Evolutionary conservation across 2,888 invertebrate species (phyloP), one percentile per base, ranked within the genome.

Genomic region (Drosophila macrothrix): DNA sequence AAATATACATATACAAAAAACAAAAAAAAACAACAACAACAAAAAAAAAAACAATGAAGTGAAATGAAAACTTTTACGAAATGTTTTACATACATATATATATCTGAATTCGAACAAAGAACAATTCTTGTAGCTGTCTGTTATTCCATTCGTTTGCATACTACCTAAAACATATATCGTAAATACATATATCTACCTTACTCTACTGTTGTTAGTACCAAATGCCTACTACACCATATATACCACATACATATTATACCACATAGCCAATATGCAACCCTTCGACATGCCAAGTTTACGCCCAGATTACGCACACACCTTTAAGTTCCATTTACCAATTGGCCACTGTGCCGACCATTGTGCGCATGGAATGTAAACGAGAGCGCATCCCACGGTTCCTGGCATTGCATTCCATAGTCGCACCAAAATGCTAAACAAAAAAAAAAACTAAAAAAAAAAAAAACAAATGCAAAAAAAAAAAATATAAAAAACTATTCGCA

Each of bases 41-140:
- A 22, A 76, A 31, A 39, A 25, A 25, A 9, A 49, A 39, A 37
- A 33, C 14, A 41, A 66, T 66, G 14, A 76, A 73, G 58, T 67
- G 53, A 76, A 84, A 61, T 58, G 61, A 61, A 41, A 74, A 69
- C 22, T 58, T 61, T 56, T 62, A 31, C 58, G 31, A 72, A 64
- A 71, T 37, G 49, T 50, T 69, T 59, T 53, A 65, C 58, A 67
- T 49, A 52, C 29, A 46, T 60, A 43, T 43, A 46, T 60, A 49
- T 49, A 77, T 63, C 31, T 46, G 58, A 67, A 63, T 50, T n/a
- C 28, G 73, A 71, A 83, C 76, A 64, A 80, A 70, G 66, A 78
- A 59, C 29, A 75, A 77, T 78, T 79, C 84, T 81, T 75, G 92
- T 92, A 93, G 92, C 91, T 92, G 90, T 90, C 86, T 91, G 89